Evolutionary conservation across 2,888 invertebrate species (phyloP).

Genomic region (Drosophila helvetica): DNA sequence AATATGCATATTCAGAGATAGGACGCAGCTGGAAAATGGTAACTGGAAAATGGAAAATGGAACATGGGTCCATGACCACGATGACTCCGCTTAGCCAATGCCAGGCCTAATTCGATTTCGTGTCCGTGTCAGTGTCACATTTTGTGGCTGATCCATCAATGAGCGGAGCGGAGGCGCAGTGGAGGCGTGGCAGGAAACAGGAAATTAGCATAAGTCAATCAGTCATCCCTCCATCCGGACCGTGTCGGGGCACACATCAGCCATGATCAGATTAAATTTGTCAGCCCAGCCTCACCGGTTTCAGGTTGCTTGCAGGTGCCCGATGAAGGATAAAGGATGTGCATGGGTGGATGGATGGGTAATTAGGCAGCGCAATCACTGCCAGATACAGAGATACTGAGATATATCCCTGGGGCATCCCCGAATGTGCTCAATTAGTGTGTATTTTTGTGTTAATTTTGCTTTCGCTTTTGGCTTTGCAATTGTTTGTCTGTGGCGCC

Average conservation of each 20-base stretch:
- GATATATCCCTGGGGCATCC: slow-evolving; percentile 12
- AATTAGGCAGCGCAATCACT: slow-evolving; percentile 62
- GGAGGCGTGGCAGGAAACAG: neutral
- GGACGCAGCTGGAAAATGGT: neutral
- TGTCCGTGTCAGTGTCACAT: slow-evolving; percentile 30
- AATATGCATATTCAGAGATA: too few species aligned
- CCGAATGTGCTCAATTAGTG: slow-evolving; percentile 59
- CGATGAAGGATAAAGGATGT: neutral
- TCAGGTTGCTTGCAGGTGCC: neutral
- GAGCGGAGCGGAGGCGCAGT: neutral
- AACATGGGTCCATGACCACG: neutral
- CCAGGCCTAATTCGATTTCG: slow-evolving; percentile 7
- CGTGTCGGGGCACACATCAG: slow-evolving; percentile 12
- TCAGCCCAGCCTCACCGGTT: slow-evolving; percentile 16
- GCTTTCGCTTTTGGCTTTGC: slow-evolving; percentile 11
- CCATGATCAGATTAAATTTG: slow-evolving; percentile 29
- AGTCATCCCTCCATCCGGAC: slow-evolving; percentile 14
- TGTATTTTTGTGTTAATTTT: slow-evolving; percentile 9
- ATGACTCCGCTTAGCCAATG: neutral
- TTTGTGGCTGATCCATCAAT: slow-evolving; percentile 39
- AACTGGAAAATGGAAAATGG: too few species aligned
- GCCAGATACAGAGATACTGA: slow-evolving; percentile 21
- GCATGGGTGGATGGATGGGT: slow-evolving; percentile 7
- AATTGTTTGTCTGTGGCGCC: slow-evolving; percentile 29
- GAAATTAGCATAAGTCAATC: slow-evolving; percentile 69